phyloP scores from a whole-genome alignment of 2,888 invertebrate genomes.

The Invenusta paracnida region DNA sequence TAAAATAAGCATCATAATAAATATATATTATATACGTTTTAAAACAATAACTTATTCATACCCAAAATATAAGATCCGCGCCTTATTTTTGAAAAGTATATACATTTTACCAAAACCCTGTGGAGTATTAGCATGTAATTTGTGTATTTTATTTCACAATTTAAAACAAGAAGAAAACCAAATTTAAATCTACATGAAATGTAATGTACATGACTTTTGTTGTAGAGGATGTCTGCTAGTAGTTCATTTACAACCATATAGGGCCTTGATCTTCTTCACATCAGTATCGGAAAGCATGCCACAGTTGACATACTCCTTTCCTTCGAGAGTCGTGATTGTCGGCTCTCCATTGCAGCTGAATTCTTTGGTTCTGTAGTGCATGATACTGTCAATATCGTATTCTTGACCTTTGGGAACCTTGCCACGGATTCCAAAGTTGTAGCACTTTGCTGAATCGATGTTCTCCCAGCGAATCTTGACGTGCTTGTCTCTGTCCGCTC shows the following conservation, averaged over 20 bases:
- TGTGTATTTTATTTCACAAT: too few species aligned
- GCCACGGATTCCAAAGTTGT: neutral
- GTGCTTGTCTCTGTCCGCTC: neutral
- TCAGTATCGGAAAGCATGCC: neutral
- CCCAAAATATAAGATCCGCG: too few species aligned
- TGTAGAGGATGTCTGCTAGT: too few species aligned
- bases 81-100: too few species aligned
- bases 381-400: constrained; percentile 26
- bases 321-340: neutral
- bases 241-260: neutral
- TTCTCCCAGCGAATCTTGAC: neutral
- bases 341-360: neutral
- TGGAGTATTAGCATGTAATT: too few species aligned
- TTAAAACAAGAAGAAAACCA: too few species aligned
- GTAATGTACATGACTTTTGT: too few species aligned
- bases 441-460: constrained; percentile 3
- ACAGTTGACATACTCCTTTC: neutral
- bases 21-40: too few species aligned
- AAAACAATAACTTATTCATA: too few species aligned
- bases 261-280: neutral
- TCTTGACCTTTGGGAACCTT: neutral
- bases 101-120: too few species aligned
- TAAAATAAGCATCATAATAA: too few species aligned
- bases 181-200: too few species aligned
- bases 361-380: neutral